These are phyloP conservation scores for Axea sp. DNA, from an alignment of 2,888 invertebrate genomes.

Conservation along the genomic window DNA sequence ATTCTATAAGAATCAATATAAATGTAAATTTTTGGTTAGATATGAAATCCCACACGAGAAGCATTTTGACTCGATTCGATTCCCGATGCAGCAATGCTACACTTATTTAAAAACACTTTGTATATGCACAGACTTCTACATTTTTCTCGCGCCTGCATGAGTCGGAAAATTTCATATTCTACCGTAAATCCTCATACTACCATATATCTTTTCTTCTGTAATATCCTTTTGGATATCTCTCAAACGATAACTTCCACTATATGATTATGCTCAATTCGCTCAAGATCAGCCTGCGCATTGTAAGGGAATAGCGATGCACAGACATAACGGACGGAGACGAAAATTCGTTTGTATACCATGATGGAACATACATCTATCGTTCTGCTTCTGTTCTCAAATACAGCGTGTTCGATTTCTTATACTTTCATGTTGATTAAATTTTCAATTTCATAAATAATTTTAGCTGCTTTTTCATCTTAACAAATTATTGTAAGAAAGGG, in stretches of 20 bases:
- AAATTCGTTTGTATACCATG: conserved; percentile 39
- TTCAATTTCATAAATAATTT: neutral
- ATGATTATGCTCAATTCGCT: conserved; percentile 57
- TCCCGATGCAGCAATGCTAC: conserved; percentile 56
- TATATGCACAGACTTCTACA: conserved; percentile 46
- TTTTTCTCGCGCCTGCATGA: conserved; percentile 56
- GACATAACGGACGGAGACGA: conserved; percentile 32
- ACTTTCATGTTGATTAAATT: conserved; percentile 21
- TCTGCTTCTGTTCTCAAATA: neutral
- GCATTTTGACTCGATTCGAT: conserved; percentile 61
- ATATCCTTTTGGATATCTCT: conserved; percentile 53
- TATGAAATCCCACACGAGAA: conserved; percentile 52
- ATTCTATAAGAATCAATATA: conserved; percentile 63
- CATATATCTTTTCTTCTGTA: conserved; percentile 52
- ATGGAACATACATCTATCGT: conserved; percentile 37
- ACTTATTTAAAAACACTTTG: conserved; percentile 62
- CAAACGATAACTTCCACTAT: conserved; percentile 48
- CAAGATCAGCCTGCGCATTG: conserved; percentile 38
- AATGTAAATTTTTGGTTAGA: conserved; percentile 58
- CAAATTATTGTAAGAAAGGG: conserved; percentile 9
- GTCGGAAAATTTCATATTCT: conserved; percentile 57
- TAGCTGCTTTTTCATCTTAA: conserved; percentile 1
- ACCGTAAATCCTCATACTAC: conserved; percentile 48
- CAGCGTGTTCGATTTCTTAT: conserved; percentile 7
- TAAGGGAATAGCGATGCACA: conserved; percentile 12